These are phyloP conservation scores for Ochropacha duplaris DNA, from an alignment of 2,888 invertebrate species.

Conservation along the genomic window DNA sequence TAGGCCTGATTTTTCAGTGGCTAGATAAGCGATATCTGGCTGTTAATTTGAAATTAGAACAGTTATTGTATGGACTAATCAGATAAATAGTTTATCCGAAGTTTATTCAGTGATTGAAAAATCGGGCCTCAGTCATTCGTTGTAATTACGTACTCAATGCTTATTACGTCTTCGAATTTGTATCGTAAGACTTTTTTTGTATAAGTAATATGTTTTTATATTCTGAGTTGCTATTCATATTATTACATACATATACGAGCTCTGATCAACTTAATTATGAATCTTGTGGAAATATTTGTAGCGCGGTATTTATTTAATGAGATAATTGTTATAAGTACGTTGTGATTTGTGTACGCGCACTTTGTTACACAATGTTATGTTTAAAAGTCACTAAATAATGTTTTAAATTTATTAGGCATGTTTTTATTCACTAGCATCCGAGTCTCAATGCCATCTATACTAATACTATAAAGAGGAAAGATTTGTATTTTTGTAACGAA, in stretches of 20 bases:
- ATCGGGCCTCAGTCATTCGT: neutral
- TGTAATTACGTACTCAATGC: neutral
- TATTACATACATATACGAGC: neutral
- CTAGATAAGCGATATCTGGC: too few relatives aligned
- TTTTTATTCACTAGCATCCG: too few relatives aligned
- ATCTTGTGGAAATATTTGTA: conserved; percentile 1
- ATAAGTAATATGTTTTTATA: neutral
- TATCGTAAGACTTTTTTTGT: neutral
- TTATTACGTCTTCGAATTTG: neutral
- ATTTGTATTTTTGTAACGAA: too few relatives aligned
- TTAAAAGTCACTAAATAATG: too few relatives aligned
- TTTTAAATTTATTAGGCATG: too few relatives aligned
- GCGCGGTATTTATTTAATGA: neutral
- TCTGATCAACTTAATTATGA: neutral
- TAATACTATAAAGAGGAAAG: too few relatives aligned
- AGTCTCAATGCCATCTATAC: too few relatives aligned
- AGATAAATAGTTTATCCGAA: neutral
- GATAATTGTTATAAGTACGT: neutral
- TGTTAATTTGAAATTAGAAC: too few relatives aligned
- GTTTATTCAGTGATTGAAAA: too few relatives aligned
- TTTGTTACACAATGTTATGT: too few relatives aligned
- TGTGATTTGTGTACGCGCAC: neutral
- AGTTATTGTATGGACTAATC: too few relatives aligned
- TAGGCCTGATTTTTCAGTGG: too few relatives aligned
- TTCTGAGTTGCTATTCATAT: neutral